Evolutionary conservation across 2,113 vertebrate species (phyloP).

Genomic region (Rutilus rutilus): DNA sequence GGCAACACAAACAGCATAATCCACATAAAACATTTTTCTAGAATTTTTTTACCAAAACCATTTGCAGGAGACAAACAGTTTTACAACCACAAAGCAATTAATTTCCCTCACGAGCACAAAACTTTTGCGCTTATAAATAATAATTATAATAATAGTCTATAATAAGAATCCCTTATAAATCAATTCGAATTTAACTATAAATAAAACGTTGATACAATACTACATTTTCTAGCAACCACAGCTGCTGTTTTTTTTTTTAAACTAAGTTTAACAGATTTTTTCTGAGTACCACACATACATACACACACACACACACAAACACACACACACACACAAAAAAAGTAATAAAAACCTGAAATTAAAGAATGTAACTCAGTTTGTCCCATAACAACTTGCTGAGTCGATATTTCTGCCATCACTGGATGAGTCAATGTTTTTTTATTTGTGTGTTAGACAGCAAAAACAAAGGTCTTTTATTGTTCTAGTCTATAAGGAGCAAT

Average conservation of each 20-base stretch:
- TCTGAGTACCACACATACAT: neutral
- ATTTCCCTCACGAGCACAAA: too few species aligned
- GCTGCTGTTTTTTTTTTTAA: neutral
- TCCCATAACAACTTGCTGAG: slow-evolving; percentile 36
- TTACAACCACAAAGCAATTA: too few species aligned
- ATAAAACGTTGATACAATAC: too few species aligned
- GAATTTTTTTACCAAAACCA: too few species aligned
- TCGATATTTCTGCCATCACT: slow-evolving; percentile 23
- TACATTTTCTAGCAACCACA: neutral
- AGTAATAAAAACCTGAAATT: slow-evolving; percentile 26
- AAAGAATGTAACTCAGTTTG: slow-evolving; percentile 14
- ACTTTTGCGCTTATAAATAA: too few species aligned
- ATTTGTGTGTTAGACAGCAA: neutral
- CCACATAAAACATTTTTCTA: too few species aligned
- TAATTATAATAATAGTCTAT: too few species aligned
- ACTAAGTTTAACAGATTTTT: neutral
- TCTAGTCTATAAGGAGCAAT: slow-evolving; percentile 34
- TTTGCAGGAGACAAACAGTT: too few species aligned
- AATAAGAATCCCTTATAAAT: too few species aligned
- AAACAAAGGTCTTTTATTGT: slow-evolving; percentile 27
- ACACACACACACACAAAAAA: too few species aligned
- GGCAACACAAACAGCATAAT: too few species aligned
- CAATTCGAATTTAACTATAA: too few species aligned
- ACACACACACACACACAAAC: neutral
- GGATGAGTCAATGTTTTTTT: neutral